A percentile compares a stretch with the other conserved stretches of the same genome.
phyloP scores from a whole-genome alignment of 2,113 vertebrate genomes.

The Apaloderma vittatum region DNA sequence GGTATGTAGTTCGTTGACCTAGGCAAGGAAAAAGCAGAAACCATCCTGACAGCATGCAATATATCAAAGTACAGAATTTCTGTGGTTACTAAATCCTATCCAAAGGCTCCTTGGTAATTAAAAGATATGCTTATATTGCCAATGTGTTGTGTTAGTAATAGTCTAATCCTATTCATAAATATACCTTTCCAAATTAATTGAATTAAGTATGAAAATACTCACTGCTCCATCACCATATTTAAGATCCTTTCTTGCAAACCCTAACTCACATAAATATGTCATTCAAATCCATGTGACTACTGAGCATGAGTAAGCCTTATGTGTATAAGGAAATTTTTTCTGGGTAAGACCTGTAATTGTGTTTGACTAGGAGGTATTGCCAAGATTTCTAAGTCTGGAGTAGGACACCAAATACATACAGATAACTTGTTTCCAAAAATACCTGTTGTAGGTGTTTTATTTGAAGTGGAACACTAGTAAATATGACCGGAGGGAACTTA shows the following conservation, averaged over 20 bases:
- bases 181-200: conserved; percentile 10
- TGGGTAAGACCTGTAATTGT: neutral
- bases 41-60: neutral
- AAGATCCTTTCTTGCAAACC: neutral
- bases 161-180: conserved; percentile 27
- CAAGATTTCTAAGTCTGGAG: conserved; percentile 8
- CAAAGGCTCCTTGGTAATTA: conserved; percentile 5
- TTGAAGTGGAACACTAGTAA: conserved; percentile 48
- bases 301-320: neutral
- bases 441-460: conserved; percentile 44
- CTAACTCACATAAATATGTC: neutral
- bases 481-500: conserved; percentile 35
- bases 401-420: neutral
- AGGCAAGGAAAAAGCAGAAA: conserved; percentile 47
- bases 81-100: neutral
- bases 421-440: conserved; percentile 53
- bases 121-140: neutral
- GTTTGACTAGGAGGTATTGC: conserved; percentile 6
- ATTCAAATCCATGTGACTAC: neutral
- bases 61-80: conserved; percentile 23
- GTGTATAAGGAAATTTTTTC: neutral
- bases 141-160: neutral
- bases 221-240: neutral
- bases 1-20: conserved; percentile 44
- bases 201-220: neutral